phyloP scores from a whole-genome alignment of 2,797 vertebrate species.

The Centropyge bicolor region DNA sequence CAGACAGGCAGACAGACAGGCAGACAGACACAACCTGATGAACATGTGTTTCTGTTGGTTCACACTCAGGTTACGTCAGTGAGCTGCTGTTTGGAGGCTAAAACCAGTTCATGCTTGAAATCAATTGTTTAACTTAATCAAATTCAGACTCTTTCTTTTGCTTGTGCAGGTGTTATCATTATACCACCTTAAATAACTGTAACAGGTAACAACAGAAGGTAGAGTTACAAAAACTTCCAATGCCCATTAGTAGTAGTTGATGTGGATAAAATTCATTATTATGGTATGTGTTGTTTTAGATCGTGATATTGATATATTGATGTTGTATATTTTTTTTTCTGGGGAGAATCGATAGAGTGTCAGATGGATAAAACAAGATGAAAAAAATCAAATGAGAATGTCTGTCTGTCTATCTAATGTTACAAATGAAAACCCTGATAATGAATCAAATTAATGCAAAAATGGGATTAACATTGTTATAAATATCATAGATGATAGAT shows the following conservation, averaged over 20 bases:
- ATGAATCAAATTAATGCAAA: too few relatives aligned
- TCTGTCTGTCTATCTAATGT: not conserved
- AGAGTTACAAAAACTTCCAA: not conserved
- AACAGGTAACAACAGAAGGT: not conserved
- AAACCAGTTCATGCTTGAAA: not conserved
- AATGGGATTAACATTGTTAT: too few relatives aligned
- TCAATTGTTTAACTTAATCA: not conserved
- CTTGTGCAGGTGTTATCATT: not conserved
- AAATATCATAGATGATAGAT: not conserved
- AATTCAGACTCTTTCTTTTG: not conserved
- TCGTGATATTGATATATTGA: rapidly evolving
- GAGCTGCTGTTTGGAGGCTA: not conserved
- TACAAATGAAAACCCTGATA: not conserved
- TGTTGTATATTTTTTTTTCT: not conserved
- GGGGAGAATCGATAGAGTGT: not conserved
- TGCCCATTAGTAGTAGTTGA: not conserved
- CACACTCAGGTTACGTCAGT: not conserved
- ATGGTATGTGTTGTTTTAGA: not conserved
- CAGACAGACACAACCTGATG: not conserved
- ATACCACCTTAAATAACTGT: slow-evolving; percentile 19
- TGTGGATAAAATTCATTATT: not conserved
- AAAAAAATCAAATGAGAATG: not conserved
- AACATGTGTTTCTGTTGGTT: not conserved
- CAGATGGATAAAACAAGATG: not conserved
- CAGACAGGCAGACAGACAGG: not conserved